These are phyloP conservation scores for Mallateleia sp. DNA, from an alignment of 2,888 invertebrate species.

Conservation along the genomic window DNA sequence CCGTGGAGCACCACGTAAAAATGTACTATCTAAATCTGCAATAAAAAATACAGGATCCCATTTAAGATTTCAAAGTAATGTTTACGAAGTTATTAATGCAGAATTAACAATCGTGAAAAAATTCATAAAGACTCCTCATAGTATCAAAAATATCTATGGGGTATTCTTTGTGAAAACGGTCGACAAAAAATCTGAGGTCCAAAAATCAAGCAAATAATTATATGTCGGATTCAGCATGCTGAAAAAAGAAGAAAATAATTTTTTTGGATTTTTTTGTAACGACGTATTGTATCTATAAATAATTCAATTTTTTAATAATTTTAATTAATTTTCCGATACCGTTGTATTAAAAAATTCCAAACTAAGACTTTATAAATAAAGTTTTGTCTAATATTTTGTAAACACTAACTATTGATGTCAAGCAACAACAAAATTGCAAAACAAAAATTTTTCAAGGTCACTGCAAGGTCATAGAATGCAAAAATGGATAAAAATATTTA, in stretches of 20 bases:
- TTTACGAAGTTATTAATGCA: too few relatives aligned
- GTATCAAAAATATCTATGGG: too few relatives aligned
- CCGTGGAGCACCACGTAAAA: too few relatives aligned
- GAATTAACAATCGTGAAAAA: too few relatives aligned
- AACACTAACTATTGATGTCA: conserved; percentile 9
- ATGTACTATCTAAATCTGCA: too few relatives aligned
- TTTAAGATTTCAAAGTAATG: too few relatives aligned
- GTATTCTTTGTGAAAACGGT: conserved; percentile 3
- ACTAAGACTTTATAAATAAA: conserved; percentile 10
- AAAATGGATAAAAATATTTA: conserved; percentile 12
- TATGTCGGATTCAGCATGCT: not conserved
- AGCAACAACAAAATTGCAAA: conserved; percentile 10
- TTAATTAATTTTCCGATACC: conserved; percentile 2
- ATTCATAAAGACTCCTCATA: too few relatives aligned
- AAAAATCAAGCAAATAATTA: not conserved
- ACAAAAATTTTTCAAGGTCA: not conserved
- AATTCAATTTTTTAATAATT: conserved; percentile 13
- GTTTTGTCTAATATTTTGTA: conserved; percentile 2
- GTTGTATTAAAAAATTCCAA: conserved; percentile 19
- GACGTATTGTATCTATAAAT: not conserved
- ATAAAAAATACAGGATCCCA: too few relatives aligned
- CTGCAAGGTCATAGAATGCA: conserved; percentile 3
- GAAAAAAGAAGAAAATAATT: not conserved
- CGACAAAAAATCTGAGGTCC: not conserved
- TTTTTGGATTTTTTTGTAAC: conserved; percentile 13